Conservation (phyloP, 2,113 vertebrate species). For the Atherinomorus stipes region DNA sequence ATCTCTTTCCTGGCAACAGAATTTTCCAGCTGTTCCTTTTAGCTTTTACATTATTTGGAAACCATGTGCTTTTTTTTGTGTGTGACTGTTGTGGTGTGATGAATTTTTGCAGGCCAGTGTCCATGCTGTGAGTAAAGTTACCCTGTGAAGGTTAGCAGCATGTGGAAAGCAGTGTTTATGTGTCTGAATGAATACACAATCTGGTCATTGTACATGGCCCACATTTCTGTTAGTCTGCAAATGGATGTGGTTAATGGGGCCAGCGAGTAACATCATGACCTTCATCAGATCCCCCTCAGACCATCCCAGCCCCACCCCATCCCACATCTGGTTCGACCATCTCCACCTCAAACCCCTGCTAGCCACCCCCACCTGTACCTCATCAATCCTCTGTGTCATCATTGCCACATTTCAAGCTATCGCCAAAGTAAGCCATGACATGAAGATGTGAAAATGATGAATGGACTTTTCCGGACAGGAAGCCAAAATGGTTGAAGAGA, state of each 20-base stretch:
- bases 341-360: slow-evolving; percentile 70
- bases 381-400: slow-evolving; percentile 84
- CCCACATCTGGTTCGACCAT: slow-evolving; percentile 84
- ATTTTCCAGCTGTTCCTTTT: neutral
- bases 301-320: slow-evolving; percentile 59
- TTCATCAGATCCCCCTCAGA: slow-evolving; percentile 62
- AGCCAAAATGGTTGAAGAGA: slow-evolving; percentile 72
- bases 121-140: slow-evolving; percentile 1
- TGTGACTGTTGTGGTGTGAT: neutral
- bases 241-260: slow-evolving; percentile 45
- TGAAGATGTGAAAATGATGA: slow-evolving; percentile 82
- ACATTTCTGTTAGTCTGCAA: slow-evolving; percentile 36
- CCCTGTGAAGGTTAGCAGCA: slow-evolving; percentile 1
- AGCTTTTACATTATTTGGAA: slow-evolving; percentile 9
- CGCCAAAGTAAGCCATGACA: slow-evolving; percentile 81
- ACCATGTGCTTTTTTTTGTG: neutral
- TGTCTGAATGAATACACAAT: slow-evolving; percentile 28
- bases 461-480: slow-evolving; percentile 83
- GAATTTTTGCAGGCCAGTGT: slow-evolving; percentile 2
- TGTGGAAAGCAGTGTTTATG: slow-evolving; percentile 31
- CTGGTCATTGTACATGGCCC: slow-evolving; percentile 23
- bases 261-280: slow-evolving; percentile 72
- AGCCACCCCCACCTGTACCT: slow-evolving; percentile 73
- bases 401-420: slow-evolving; percentile 77
- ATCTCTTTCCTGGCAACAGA: slow-evolving; percentile 3